Percentiles rank a stretch among this genome's conserved stretches.
Conservation (phyloP, 2,113 vertebrate species). For the cat (Felis catus) region F.catus_Fca126_mat1.0 CM031419.1:11490001-11490500, state of each 20-base stretch:
- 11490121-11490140: not conserved
- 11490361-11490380: not conserved
- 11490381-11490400: not conserved
- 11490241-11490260: not conserved
- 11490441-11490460: not conserved
- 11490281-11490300: not conserved
- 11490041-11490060: conserved; percentile 86
- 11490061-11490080: conserved; percentile 88
- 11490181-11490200: not conserved
- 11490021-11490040: conserved; percentile 90
- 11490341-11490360: not conserved
- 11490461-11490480: not conserved
- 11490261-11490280: not conserved
- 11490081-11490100: conserved; percentile 86
- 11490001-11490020: conserved; percentile 93
- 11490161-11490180: not conserved
- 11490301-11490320: not conserved
- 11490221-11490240: not conserved
- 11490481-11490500: not conserved
- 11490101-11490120: not conserved
- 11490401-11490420: not conserved
- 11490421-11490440: not conserved
- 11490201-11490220: not conserved
- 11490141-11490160: not conserved
- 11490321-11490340: not conserved